Percentiles rank a stretch among this genome's conserved stretches.
phyloP scores from a whole-genome alignment of 2,797 vertebrate genomes.

The Alca torda region DNA sequence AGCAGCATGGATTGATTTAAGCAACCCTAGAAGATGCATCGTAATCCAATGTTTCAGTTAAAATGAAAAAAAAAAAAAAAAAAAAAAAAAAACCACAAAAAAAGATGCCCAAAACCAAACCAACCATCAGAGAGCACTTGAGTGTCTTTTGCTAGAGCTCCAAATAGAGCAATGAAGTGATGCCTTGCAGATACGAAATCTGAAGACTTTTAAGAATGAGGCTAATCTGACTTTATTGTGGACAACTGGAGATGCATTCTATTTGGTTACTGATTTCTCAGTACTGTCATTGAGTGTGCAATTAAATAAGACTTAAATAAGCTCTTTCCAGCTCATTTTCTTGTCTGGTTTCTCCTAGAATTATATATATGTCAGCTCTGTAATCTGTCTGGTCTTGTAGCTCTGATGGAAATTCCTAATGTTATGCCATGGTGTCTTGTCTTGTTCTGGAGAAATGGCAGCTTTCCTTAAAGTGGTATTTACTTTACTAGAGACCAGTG shows the following conservation, averaged over 20 bases:
- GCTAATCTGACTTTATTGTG: background rate
- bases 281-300: background rate
- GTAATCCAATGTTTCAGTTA: background rate
- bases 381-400: background rate
- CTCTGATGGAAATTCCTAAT: background rate
- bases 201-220: background rate
- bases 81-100: background rate
- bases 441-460: slow-evolving; percentile 17
- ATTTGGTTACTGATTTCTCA: background rate
- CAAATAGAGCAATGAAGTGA: background rate
- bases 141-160: background rate
- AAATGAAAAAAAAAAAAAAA: background rate
- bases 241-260: background rate
- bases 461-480: slow-evolving; percentile 26
- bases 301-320: background rate
- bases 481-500: slow-evolving; percentile 20
- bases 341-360: background rate
- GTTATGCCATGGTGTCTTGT: background rate
- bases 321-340: background rate
- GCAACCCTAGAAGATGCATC: background rate
- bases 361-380: background rate
- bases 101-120: background rate
- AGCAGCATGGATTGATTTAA: background rate
- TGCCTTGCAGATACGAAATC: background rate
- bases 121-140: background rate